Percentiles rank a stretch among this genome's conserved stretches.
Evolutionary conservation across 2,113 vertebrate species (phyloP).

Genomic region (Canis aureus): DNA sequence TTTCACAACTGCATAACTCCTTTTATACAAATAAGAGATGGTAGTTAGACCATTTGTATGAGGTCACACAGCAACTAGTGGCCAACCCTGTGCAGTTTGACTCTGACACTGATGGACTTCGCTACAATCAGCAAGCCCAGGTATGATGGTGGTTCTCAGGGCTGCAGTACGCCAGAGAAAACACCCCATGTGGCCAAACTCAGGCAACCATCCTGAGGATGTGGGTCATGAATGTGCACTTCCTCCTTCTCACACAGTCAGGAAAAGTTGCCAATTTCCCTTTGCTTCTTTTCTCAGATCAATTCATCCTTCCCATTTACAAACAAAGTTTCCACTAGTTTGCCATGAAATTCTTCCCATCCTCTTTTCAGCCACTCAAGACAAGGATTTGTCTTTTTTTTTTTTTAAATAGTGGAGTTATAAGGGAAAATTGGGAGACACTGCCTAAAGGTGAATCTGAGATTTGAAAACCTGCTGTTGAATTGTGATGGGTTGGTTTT

Average conservation of each 20-base stretch:
- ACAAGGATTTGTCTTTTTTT: conserved; percentile 35
- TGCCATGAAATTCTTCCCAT: not conserved
- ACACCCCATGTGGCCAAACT: accelerated
- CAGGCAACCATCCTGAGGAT: not conserved
- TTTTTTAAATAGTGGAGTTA: not conserved
- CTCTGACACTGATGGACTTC: not conserved
- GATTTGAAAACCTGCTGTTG: not conserved
- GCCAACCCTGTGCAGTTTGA: not conserved
- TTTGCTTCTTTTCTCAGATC: not conserved
- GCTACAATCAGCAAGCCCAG: not conserved
- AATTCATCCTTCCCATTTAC: not conserved
- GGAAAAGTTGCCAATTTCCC: not conserved
- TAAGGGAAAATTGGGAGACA: not conserved
- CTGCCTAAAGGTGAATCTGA: not conserved
- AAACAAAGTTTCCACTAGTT: not conserved
- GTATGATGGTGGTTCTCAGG: no score
- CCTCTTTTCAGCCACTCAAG: not conserved
- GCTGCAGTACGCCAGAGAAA: not conserved
- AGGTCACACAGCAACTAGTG: not conserved
- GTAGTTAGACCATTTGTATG: not conserved
- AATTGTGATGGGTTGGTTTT: not conserved
- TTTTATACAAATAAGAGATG: not conserved
- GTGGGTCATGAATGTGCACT: no score
- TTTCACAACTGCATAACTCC: not conserved
- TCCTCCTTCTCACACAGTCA: not conserved